Percentiles rank a stretch among this genome's conserved stretches.
Conservation (phyloP, 2,113 vertebrate species). For the Rhinolophus sinicus region DNA sequence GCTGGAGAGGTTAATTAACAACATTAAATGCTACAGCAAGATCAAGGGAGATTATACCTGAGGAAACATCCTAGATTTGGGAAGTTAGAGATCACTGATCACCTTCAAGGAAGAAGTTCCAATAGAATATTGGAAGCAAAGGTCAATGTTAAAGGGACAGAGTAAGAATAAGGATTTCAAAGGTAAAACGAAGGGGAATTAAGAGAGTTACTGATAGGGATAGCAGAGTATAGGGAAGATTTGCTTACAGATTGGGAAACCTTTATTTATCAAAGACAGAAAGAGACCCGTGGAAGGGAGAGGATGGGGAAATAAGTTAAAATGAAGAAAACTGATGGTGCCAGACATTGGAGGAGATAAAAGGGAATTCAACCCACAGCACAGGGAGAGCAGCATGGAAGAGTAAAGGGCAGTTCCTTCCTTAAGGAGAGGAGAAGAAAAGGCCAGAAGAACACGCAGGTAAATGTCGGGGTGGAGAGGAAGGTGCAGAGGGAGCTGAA, state of each 20-base stretch:
- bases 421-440: neutral
- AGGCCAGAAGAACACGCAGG: neutral
- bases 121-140: neutral
- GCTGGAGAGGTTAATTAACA: neutral
- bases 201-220: neutral
- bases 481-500: neutral
- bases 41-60: neutral
- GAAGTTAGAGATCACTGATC: neutral
- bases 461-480: fast-evolving
- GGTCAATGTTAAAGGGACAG: neutral
- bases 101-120: neutral
- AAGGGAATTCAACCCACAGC: neutral
- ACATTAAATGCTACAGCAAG: neutral
- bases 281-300: neutral
- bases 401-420: neutral
- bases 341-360: neutral
- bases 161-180: neutral
- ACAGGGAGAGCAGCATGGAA: neutral
- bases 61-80: neutral
- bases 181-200: neutral
- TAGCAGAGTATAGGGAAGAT: neutral
- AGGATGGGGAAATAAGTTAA: neutral
- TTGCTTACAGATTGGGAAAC: neutral
- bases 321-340: neutral
- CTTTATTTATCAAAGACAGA: neutral